Evolutionary conservation across 2,888 invertebrate genomes (phyloP).

Genomic region (Gonocerus acuteangulatus): DNA sequence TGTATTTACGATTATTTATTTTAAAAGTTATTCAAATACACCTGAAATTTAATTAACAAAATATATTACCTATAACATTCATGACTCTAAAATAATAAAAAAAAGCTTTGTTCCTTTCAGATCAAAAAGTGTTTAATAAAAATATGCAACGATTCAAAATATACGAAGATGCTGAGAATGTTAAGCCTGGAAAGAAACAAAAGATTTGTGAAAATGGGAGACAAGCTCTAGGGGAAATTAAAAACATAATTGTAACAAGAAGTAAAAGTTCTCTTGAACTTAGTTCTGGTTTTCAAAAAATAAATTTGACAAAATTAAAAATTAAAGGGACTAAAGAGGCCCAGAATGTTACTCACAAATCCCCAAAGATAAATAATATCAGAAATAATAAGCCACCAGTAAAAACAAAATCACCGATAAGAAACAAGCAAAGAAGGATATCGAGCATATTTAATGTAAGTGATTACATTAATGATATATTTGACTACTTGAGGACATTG

Average conservation of each 20-base stretch:
- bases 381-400: not conserved
- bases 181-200: not conserved
- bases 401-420: not conserved
- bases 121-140: too few species aligned
- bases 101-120: too few species aligned
- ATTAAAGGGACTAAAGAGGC: not conserved
- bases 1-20: too few species aligned
- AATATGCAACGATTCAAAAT: slow-evolving; percentile 18
- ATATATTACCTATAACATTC: too few species aligned
- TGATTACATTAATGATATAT: slow-evolving; percentile 19
- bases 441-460: slow-evolving; percentile 17
- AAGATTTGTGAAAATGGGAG: not conserved
- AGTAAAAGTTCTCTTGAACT: slow-evolving; percentile 2
- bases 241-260: slow-evolving; percentile 8
- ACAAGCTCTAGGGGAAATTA: slow-evolving; percentile 13
- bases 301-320: not conserved
- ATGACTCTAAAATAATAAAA: too few species aligned
- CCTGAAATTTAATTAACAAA: too few species aligned
- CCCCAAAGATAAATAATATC: not conserved
- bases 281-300: not conserved
- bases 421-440: not conserved
- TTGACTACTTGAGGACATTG: slow-evolving; percentile 1
- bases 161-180: slow-evolving; percentile 13
- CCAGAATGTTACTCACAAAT: not conserved
- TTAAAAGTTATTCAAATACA: too few species aligned